phyloP scores from a whole-genome alignment of 2,797 vertebrate genomes.

The Knipowitschia caucasica region DNA sequence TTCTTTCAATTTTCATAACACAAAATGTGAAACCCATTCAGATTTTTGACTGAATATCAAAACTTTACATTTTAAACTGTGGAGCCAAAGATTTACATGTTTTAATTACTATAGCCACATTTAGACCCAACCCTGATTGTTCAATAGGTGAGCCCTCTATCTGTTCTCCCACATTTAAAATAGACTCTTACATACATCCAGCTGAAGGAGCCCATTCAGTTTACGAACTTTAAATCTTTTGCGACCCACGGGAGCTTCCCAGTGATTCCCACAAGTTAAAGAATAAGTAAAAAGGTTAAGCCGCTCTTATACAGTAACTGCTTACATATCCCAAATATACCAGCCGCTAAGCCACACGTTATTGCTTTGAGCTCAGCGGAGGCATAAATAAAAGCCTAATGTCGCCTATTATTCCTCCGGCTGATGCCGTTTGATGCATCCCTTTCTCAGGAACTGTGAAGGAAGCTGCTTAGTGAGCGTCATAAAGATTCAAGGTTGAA shows the following conservation, averaged over 20 bases:
- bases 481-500: constrained; percentile 48
- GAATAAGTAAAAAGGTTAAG: constrained; percentile 9
- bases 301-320: neutral
- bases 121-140: too few relatives aligned
- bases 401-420: constrained; percentile 24
- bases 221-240: neutral
- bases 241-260: neutral
- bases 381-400: constrained; percentile 36
- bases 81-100: too few relatives aligned
- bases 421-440: constrained; percentile 42
- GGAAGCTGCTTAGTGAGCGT: constrained; percentile 41
- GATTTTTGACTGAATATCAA: too few relatives aligned
- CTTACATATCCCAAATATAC: constrained; percentile 16
- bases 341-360: constrained; percentile 15
- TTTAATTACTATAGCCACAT: too few relatives aligned
- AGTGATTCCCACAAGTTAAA: neutral
- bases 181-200: too few relatives aligned
- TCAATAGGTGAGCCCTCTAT: too few relatives aligned
- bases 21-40: too few relatives aligned
- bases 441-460: constrained; percentile 30
- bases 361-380: constrained; percentile 15
- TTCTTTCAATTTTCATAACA: too few relatives aligned
- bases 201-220: too few relatives aligned
- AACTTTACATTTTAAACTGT: too few relatives aligned
- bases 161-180: too few relatives aligned